Evolutionary conservation across 2,113 vertebrate genomes (phyloP).

Genomic region (Jacana jacana): DNA sequence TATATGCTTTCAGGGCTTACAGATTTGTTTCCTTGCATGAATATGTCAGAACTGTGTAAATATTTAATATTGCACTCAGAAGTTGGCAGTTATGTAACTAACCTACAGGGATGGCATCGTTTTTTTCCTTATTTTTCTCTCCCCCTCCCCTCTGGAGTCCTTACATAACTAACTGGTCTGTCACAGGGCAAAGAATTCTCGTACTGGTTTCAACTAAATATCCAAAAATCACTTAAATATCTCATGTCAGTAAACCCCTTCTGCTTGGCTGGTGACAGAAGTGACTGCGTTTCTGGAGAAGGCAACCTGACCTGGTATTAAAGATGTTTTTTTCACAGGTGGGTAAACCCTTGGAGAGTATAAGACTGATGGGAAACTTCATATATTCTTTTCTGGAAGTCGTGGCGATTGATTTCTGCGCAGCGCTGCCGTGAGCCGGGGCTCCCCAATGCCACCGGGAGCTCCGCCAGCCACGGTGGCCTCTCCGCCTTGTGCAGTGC

Average conservation of each 20-base stretch:
- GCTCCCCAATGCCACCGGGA: fast-evolving
- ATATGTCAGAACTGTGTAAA: constrained; percentile 14
- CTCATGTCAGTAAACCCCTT: too few species aligned
- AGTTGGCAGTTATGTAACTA: constrained; percentile 26
- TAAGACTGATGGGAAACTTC: neutral
- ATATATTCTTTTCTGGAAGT: too few species aligned
- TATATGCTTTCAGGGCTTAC: neutral
- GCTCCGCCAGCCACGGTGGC: neutral
- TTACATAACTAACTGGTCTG: neutral
- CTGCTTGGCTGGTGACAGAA: neutral
- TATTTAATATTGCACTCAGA: constrained; percentile 30
- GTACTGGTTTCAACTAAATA: neutral
- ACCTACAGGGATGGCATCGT: neutral
- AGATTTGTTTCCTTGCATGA: neutral
- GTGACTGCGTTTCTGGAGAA: fast-evolving
- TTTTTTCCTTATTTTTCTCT: too few species aligned
- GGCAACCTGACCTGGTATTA: fast-evolving
- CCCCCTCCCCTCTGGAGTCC: neutral
- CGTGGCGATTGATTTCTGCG: neutral
- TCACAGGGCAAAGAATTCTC: neutral
- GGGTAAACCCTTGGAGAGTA: neutral
- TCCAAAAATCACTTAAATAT: neutral
- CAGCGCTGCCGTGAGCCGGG: neutral
- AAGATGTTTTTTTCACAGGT: neutral
- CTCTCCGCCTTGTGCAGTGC: neutral